A percentile compares a stretch with the other conserved stretches of the same genome.
These are phyloP conservation scores for Strix uralensis DNA, from an alignment of 2,113 vertebrate genomes.

Conservation along the genomic window DNA sequence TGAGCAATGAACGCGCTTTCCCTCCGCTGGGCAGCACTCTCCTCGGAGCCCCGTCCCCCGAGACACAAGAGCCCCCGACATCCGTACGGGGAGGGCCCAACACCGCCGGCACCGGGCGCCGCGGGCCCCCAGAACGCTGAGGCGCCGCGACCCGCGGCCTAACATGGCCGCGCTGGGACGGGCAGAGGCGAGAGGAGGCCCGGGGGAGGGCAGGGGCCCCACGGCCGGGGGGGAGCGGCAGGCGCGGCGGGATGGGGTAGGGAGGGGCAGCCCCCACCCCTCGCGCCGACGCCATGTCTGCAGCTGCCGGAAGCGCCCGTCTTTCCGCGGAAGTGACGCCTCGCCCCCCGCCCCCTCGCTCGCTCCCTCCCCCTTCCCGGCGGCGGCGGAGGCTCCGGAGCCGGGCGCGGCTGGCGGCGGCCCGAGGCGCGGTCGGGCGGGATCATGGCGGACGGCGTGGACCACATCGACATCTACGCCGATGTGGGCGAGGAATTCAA, in stretches of 20 bases:
- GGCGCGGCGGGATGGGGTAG: background rate
- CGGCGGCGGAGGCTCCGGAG: slow-evolving; percentile 45
- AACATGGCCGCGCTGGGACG: accelerated
- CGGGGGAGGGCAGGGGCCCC: accelerated
- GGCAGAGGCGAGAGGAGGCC: accelerated
- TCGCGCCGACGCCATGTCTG: background rate
- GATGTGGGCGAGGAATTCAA: slow-evolving; percentile 96
- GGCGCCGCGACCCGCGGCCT: background rate
- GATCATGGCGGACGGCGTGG: slow-evolving; percentile 98
- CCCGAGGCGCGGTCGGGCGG: slow-evolving; percentile 48
- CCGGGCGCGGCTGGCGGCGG: slow-evolving; percentile 36
- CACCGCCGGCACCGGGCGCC: too few relatives aligned
- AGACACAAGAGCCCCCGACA: accelerated
- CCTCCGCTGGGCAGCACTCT: accelerated
- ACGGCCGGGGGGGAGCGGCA: too few relatives aligned
- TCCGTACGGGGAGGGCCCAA: background rate
- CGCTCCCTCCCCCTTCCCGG: background rate
- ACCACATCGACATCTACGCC: slow-evolving; percentile 97
- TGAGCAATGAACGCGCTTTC: accelerated
- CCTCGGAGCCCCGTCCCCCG: accelerated
- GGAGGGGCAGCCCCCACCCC: background rate
- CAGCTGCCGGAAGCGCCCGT: background rate
- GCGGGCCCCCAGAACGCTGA: accelerated
- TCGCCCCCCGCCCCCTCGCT: background rate
- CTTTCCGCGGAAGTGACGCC: slow-evolving; percentile 67